Percentiles rank a stretch among this genome's conserved stretches.
Evolutionary conservation across 1,140 invertebrate genomes (phyloP).

Genomic region (Acromyrmex heyeri): DNA sequence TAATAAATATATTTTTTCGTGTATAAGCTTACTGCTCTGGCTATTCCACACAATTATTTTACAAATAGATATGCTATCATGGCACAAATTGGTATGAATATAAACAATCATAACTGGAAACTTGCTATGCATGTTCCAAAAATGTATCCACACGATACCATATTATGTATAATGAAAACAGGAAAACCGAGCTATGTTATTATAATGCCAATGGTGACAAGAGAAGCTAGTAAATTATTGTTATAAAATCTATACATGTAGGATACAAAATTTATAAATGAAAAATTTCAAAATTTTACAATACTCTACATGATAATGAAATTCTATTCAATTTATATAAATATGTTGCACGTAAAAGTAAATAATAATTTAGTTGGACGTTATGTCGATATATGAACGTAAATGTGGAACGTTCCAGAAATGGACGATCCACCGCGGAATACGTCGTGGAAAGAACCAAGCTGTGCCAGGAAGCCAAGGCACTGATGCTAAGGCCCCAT

Average conservation of each 20-base stretch:
- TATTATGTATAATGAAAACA: conserved; percentile 53
- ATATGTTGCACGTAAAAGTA: conserved; percentile 43
- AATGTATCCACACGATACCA: conserved; percentile 78
- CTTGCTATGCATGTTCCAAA: conserved; percentile 53
- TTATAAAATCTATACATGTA: conserved; percentile 23
- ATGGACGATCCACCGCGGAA: conserved; percentile 93
- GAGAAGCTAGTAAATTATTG: conserved; percentile 5
- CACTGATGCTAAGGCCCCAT: conserved; percentile 85
- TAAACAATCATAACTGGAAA: conserved; percentile 15
- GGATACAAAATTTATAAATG: conserved; percentile 9
- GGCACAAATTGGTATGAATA: conserved; percentile 41
- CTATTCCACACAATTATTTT: conserved; percentile 38
- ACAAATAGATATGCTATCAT: conserved; percentile 48
- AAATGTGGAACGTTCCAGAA: conserved; percentile 89
- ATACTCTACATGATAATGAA: not conserved
- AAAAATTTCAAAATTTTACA: not conserved
- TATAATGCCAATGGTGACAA: conserved; percentile 2
- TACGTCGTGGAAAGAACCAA: conserved; percentile 91
- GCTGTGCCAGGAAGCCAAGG: conserved; percentile 87
- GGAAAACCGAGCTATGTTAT: not conserved
- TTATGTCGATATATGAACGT: conserved; percentile 79
- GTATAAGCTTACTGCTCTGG: conserved; percentile 25
- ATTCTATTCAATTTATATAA: conserved; percentile 25
- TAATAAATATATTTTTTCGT: conserved; percentile 23
- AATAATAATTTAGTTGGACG: conserved; percentile 54